phyloP scores from a whole-genome alignment of 2,797 vertebrate genomes.

The Alfaro cultratus region DNA sequence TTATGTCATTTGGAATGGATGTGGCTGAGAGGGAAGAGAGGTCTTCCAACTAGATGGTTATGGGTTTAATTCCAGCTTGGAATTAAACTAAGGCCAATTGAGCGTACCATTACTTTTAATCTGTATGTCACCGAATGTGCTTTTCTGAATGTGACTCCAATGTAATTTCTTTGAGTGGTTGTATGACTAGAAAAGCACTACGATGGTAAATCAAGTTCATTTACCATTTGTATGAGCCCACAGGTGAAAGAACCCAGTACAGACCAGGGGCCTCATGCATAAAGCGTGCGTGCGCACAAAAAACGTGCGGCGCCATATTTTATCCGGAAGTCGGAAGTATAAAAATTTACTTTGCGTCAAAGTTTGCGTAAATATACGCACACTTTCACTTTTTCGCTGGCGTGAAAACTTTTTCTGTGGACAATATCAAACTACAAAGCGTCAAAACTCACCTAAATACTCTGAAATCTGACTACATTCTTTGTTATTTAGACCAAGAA shows the following conservation, averaged over 20 bases:
- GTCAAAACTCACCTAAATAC: no score
- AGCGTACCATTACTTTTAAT: background rate
- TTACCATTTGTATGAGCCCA: background rate
- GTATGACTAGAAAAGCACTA: background rate
- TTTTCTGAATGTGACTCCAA: background rate
- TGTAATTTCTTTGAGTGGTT: background rate
- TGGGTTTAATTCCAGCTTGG: background rate
- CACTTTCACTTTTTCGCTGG: no score
- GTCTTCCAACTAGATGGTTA: background rate
- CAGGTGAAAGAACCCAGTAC: background rate
- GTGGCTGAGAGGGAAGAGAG: background rate
- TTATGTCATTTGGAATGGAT: background rate
- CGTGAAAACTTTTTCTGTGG: no score
- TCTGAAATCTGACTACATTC: no score
- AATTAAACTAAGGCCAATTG: background rate
- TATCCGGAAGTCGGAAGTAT: no score
- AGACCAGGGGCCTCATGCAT: background rate
- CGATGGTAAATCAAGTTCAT: background rate
- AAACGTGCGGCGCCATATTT: no score
- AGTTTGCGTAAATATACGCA: no score
- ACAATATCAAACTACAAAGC: no score
- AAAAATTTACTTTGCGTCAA: no score
- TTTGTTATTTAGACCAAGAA: no score
- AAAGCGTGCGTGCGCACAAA: no score
- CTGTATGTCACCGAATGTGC: background rate